Conservation (phyloP, 30 jellyfish, hydroid and myxozoan genomes). For the Clytia hemisphaerica region DNA sequence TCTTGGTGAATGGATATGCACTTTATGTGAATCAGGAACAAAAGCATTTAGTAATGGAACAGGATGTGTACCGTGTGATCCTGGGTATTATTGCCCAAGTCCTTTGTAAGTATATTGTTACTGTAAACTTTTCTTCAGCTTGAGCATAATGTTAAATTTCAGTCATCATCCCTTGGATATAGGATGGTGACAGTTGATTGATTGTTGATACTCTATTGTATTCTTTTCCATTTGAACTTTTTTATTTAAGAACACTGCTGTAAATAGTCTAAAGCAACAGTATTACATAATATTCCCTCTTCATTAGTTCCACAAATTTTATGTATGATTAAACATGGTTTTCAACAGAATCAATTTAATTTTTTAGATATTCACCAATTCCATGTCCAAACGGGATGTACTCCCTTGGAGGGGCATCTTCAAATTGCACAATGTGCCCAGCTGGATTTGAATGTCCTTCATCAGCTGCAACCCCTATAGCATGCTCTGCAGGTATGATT, state of each 20-base stretch:
- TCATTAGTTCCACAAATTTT: background rate
- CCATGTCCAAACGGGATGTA: constrained; percentile 81
- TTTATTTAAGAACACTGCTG: background rate
- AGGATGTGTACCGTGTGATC: constrained; percentile 91
- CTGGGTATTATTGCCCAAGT: constrained; percentile 85
- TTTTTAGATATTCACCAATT: constrained; percentile 50
- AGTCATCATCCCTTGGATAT: background rate
- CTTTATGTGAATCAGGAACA: constrained; percentile 48
- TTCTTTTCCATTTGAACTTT: background rate
- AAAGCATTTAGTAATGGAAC: constrained; percentile 64
- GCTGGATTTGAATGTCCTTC: constrained; percentile 90
- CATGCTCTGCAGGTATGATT: constrained; percentile 80
- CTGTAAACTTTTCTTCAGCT: background rate
- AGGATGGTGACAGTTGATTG: background rate
- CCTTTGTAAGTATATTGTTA: constrained; percentile 54
- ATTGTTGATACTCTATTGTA: background rate
- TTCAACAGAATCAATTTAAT: background rate
- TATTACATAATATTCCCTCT: background rate
- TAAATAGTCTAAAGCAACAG: background rate
- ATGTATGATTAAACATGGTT: background rate
- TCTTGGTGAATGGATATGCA: constrained; percentile 57
- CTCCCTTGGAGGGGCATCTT: constrained; percentile 75
- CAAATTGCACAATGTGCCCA: constrained; percentile 84
- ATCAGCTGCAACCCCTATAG: constrained; percentile 64
- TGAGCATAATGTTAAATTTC: background rate